Evolutionary conservation across 2,888 invertebrate species (phyloP), one percentile per base, ranked within the genome.

Genomic region (Tinea semifulvella): DNA sequence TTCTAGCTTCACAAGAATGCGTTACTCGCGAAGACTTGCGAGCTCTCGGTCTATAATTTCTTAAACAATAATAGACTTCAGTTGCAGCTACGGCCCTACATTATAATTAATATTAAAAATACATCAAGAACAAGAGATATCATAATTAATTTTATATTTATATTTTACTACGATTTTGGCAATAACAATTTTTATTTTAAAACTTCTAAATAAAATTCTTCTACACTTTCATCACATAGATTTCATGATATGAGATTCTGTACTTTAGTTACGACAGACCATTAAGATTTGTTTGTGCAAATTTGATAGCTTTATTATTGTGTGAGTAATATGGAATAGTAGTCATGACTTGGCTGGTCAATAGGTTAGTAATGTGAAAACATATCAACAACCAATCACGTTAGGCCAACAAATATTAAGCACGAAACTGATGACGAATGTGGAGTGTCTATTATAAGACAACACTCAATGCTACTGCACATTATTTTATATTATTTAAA

Each of bases 191-290:
- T 22, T 22, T 7, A 22, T 8, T 7, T 22, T 22, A 22, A 7
- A 22, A 8, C n/a, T n/a, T n/a, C n/a, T 31, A 31, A 26, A 31
- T 31, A 31, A 31, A 31, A 31, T 31, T 31, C n/a, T 17, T n/a
- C 36, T 36, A 36, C 3, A 17, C 4, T 16, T 35, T 35, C 11
- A 35, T 35, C 35, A 35, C 35, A 35, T 22, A 35, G 11, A 14
- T 14, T 35, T 17, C n/a, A 36, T 36, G 36, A 36, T 36, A 36
- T 36, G 36, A 36, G 36, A 18, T 36, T 36, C 18, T 10, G 18
- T 36, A 18, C 11, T 36, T 36, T 10, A 31, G 31, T 31, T 14
- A 31, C 14, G 5, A 22, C 14, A 14, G 14, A 14, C 13, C 11
- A 22, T 22, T 22, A 22, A 31, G 13, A 22, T 13, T 13, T 31